These are phyloP conservation scores for Brienomyrus brachyistius DNA, from an alignment of 2,113 vertebrate species.

Conservation along the genomic window DNA sequence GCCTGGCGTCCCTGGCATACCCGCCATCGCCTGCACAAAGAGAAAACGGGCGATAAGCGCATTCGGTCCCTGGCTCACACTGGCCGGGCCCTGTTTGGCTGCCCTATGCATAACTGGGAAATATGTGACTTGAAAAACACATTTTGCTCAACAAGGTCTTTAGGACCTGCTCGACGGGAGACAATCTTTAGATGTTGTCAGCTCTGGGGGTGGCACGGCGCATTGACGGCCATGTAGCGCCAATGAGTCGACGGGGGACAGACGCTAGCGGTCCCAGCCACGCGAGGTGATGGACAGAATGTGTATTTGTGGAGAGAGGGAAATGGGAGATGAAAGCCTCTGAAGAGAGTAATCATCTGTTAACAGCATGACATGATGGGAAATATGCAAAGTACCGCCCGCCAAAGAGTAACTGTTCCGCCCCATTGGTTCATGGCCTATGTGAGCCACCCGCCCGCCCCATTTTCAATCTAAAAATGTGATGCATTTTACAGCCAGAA, in stretches of 20 bases:
- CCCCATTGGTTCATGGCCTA: slow-evolving; percentile 56
- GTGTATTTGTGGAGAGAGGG: slow-evolving; percentile 40
- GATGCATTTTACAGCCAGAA: slow-evolving; percentile 40
- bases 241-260: slow-evolving; percentile 23
- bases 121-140: slow-evolving; percentile 1
- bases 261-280: background rate
- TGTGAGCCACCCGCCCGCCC: slow-evolving; percentile 43
- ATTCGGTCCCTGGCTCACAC: background rate
- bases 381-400: slow-evolving; percentile 63
- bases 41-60: background rate
- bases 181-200: slow-evolving; percentile 49
- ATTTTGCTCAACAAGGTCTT: background rate
- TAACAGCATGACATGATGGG: slow-evolving; percentile 66
- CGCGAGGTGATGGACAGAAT: slow-evolving; percentile 20
- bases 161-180: slow-evolving; percentile 34
- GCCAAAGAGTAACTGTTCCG: slow-evolving; percentile 56
- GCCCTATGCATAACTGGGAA: background rate
- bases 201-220: slow-evolving; percentile 34
- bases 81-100: background rate
- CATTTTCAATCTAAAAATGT: slow-evolving; percentile 43
- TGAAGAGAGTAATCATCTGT: slow-evolving; percentile 67
- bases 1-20: slow-evolving; percentile 77
- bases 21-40: slow-evolving; percentile 69
- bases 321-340: slow-evolving; percentile 50
- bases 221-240: slow-evolving; percentile 38